Evolutionary conservation across 64 coral and sea anemone species (phyloP), one percentile per base, ranked within the genome.

Genomic region (Orbicella faveolata): DNA sequence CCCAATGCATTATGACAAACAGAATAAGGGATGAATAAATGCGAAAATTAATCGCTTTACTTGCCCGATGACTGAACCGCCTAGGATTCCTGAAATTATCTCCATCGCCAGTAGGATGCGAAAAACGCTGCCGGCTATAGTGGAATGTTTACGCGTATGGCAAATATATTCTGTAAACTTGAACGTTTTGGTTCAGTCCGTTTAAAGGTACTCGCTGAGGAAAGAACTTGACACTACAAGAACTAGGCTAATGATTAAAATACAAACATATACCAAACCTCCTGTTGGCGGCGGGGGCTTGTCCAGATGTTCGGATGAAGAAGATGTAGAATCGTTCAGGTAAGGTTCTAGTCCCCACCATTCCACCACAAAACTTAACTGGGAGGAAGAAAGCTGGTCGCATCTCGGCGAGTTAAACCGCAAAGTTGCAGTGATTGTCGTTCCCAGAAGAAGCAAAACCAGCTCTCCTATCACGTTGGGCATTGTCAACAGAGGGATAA

Each of bases 281-380:
- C 30, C 7, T 25, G 67, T 25, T 26, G 67, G 25, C 67, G 21
- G 67, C 67, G n/a, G 25, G 20, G 21, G 21, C 21, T 26, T 26
- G 67, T 23, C 30, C 12, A 12, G 19, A 36, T 53, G 9, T 6
- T n/a, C 41, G 30, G 81, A 20, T 41, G 80, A 39, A 66, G 80
- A 83, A 83, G 80, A 2, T 21, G 63, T 16, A 72, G 63, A 52
- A 33, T 72, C 52, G 41, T 72, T 72, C 17, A 72, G 26, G 23
- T 85, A 85, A 25, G 82, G 82, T 0, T 72, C 66, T 9, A 72
- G 30, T 23, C 20, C 48, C 35, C 63, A 85, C 63, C 41, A 85
- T 48, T 85, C 82, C 21, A 85, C 82, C 0, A 34, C 65, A 52
- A 85, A 52, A 53, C 63, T 52, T 52, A 66, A 72, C 37, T 26